Percentiles rank a stretch among this genome's conserved stretches.
phyloP scores from a whole-genome alignment of 1,140 invertebrate species.

The Rhopalosiphum maidis region DNA sequence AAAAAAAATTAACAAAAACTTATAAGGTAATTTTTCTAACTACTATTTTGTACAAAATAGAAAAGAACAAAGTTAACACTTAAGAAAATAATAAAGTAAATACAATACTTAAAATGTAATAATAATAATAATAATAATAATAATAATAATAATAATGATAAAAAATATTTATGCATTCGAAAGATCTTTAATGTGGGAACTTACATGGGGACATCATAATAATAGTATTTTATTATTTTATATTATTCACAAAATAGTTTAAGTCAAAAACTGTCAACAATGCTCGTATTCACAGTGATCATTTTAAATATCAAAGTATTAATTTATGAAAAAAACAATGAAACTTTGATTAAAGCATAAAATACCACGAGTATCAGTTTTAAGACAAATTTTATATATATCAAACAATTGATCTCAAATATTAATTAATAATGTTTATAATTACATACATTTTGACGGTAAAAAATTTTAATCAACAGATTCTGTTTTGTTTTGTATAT shows the following conservation, averaged over 20 bases:
- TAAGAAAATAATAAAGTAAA: constrained; percentile 56
- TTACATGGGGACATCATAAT: constrained; percentile 24
- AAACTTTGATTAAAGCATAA: constrained; percentile 24
- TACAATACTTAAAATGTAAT: constrained; percentile 52
- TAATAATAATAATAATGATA: constrained; percentile 26
- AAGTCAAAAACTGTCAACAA: constrained; percentile 34
- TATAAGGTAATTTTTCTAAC: constrained; percentile 42
- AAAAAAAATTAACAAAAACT: constrained; percentile 57
- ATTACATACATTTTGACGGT: constrained; percentile 18
- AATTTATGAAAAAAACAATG: constrained; percentile 39
- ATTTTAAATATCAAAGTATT: constrained; percentile 21
- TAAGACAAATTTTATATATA: not conserved
- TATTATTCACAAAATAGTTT: constrained; percentile 44
- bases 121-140: constrained; percentile 38
- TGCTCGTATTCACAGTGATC: not conserved
- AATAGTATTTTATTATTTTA: constrained; percentile 18
- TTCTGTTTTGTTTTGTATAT: constrained; percentile 26
- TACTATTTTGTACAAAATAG: constrained; percentile 58
- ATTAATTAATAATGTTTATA: constrained; percentile 42
- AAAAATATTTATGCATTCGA: constrained; percentile 34
- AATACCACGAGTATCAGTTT: constrained; percentile 22
- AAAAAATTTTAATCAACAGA: constrained; percentile 31
- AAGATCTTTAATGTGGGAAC: constrained; percentile 42
- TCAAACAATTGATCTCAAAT: constrained; percentile 30
- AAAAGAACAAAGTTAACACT: constrained; percentile 58